Evolutionary conservation across 53 echinoderm and acorn worm genomes (phyloP), one percentile per base, ranked within the genome.

Genomic region (Mesocentrotus franciscanus): DNA sequence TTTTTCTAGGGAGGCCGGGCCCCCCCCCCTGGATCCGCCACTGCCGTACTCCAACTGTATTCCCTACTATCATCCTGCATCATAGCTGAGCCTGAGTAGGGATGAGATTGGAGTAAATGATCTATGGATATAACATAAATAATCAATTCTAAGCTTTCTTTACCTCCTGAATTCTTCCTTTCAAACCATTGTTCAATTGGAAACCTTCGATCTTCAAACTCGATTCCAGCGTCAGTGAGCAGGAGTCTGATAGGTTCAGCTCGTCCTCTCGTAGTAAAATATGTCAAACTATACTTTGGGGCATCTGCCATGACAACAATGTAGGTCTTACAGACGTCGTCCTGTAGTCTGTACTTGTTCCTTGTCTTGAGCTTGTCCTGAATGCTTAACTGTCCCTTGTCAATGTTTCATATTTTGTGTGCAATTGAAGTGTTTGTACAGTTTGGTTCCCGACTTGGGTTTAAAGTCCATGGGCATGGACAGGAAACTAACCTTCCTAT

Each of bases 201-300:
- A 7, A 92, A 33, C 26, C 75, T 71, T 24, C 71, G 39, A 92
- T 92, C 92, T 75, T 92, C 92, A 56, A 75, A 92, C 16, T 92
- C 57, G 56, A 92, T 72, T 12, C 75, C 92, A 24, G 71, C 71
- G 22, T 92, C 92, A 18, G 56, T 26, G 57, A 92, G 39, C 57
- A 92, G 10, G 42, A 92, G 92, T 74, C 92, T 22, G 11, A 92
- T 92, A 22, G 92, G 66, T 56, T 92, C 71, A 56, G 72, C 92
- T 55, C 92, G 92, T 66, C 92, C 92, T 56, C 92, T 64, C 5
- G 13, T 13, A 20, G 10, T 27, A 49, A 92, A 92, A 22, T 92
- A 92, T 14, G 92, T 92, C 55, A 92, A 17, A 26, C 74, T 92
- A 56, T 91, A 91, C 34, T 87, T 87, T 27, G 87, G 59, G 22